Evolutionary conservation across 2,888 invertebrate genomes (phyloP), one percentile per base, ranked within the genome.

Genomic region (Holacanthella duospinosa): DNA sequence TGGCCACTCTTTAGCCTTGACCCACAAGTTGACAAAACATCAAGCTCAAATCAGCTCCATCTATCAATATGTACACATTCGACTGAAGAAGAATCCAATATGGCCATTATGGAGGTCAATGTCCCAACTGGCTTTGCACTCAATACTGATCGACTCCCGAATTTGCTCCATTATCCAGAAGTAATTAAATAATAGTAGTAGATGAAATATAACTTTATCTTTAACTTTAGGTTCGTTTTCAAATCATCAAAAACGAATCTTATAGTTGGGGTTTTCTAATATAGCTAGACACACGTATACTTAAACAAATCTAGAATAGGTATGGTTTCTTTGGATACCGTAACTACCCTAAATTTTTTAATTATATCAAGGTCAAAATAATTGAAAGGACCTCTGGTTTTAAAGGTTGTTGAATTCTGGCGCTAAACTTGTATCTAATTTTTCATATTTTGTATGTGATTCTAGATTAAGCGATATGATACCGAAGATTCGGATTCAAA

Each of bases 81-180:
- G 67, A 59, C 62, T 27, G 70, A 68, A 12, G 69, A 66, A 57
- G 85, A 86, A 69, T 89, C 89, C 66, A 94, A 94, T 70, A 87
- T 94, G 85, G 89, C 91, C 16, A 86, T 94, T 0, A 87, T 94
- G 82, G 92, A 93, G 74, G 87, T 94, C 0, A 85, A 85, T 66
- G 80, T 95, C 64, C 93, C 93, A 0, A 93, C 93, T 0, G 94
- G 95, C n/a, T 95, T 88, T 76, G 84, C 88, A 0, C 88, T 89
- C 0, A 90, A 93, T 73, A 78, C 84, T 68, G 85, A 72, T 44
- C 58, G 65, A 55, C 65, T 72, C 6, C 61, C 64, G 9, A 72
- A 72, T 61, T 61, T 72, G 21, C 61, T 68, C 19, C 70, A 72
- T 56, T 70, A 72, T 55, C 70, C 72, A 1, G 64, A 69, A 64